These are phyloP conservation scores for Balanococcus diminutus DNA, from an alignment of 2,888 invertebrate species.

Conservation along the genomic window DNA sequence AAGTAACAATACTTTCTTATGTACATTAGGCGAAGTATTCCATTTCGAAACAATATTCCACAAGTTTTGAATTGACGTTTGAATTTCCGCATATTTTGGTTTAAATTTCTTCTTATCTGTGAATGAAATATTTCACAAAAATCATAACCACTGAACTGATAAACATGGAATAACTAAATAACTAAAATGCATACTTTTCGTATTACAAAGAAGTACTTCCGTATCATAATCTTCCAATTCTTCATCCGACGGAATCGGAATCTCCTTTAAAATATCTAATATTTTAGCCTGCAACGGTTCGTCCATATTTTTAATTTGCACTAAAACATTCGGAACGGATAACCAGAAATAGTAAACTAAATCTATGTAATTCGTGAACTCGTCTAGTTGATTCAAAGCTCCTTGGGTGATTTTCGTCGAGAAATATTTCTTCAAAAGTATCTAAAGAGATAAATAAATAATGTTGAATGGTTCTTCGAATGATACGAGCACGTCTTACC, in stretches of 20 bases:
- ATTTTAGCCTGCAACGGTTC: background rate
- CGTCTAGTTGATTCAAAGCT: constrained; percentile 30
- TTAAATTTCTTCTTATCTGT: constrained; percentile 51
- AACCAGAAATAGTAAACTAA: constrained; percentile 50
- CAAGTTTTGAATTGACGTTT: constrained; percentile 23
- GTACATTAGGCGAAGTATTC: constrained; percentile 67
- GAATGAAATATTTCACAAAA: background rate
- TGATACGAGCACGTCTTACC: background rate
- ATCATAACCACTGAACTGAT: background rate
- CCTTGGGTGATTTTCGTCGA: background rate
- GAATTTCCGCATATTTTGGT: constrained; percentile 32
- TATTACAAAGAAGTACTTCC: constrained; percentile 40
- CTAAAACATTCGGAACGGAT: constrained; percentile 26
- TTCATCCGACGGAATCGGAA: constrained; percentile 50
- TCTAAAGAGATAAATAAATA: background rate
- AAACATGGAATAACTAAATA: background rate
- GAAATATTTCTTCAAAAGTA: constrained; percentile 34
- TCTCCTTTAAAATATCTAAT: constrained; percentile 17
- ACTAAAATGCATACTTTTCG: constrained; percentile 39
- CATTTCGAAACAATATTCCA: constrained; percentile 42
- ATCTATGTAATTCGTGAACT: constrained; percentile 56
- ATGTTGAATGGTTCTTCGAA: background rate
- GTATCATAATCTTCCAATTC: constrained; percentile 30
- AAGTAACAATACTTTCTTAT: constrained; percentile 79
- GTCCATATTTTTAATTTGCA: background rate